Conservation (phyloP, 1,140 invertebrate genomes). For the Apis cerana region DNA sequence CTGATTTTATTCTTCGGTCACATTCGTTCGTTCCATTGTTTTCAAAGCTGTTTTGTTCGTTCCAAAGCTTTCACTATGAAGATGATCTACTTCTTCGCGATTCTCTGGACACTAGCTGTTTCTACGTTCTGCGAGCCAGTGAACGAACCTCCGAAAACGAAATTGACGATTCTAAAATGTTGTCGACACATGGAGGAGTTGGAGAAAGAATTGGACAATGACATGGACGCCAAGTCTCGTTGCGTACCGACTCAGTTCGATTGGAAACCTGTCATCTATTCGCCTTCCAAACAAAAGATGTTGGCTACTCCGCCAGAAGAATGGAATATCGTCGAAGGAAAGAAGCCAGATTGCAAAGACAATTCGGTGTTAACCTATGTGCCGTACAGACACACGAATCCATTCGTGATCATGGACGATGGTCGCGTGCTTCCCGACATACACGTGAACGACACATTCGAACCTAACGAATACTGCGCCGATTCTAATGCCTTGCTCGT, state of each 20-base stretch:
- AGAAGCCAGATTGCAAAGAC: constrained; percentile 75
- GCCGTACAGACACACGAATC: constrained; percentile 65
- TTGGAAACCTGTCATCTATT: constrained; percentile 82
- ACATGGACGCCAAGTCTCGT: constrained; percentile 15
- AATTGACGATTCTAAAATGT: constrained; percentile 80
- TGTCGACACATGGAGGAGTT: constrained; percentile 79
- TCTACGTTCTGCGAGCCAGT: constrained; percentile 8
- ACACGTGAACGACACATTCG: constrained; percentile 66
- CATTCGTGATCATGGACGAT: constrained; percentile 82
- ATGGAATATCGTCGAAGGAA: constrained; percentile 77
- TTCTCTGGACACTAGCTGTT: not conserved
- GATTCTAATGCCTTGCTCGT: constrained; percentile 83
- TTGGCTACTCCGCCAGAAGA: constrained; percentile 75
- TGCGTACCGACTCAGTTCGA: constrained; percentile 61
- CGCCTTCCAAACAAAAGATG: constrained; percentile 71
- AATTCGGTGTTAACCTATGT: constrained; percentile 71
- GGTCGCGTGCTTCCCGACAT: constrained; percentile 82
- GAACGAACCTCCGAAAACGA: constrained; percentile 19
- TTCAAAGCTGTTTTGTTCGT: too few relatives aligned
- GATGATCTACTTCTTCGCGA: not conserved
- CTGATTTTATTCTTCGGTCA: not conserved
- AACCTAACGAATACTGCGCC: constrained; percentile 82
- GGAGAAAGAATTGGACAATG: constrained; percentile 37
- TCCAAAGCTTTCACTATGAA: not conserved
- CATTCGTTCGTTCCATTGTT: not conserved